A percentile compares a stretch with the other conserved stretches of the same genome.
These are phyloP conservation scores for Proteles cristata DNA, from an alignment of 2,113 vertebrate species.

Conservation along the genomic window DNA sequence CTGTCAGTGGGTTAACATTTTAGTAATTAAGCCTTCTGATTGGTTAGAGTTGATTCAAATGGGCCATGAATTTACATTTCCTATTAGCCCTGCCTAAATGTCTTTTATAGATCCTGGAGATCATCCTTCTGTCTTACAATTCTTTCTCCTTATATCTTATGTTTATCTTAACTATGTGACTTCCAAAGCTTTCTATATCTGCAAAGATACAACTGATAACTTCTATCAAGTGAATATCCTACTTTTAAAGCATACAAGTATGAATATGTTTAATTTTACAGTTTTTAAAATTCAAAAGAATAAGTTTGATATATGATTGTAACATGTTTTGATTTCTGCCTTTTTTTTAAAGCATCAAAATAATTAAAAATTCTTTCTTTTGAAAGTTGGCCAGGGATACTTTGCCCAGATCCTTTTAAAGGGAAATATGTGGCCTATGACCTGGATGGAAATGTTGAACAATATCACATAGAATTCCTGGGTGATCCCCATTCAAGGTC, in stretches of 20 bases:
- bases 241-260: constrained; percentile 34
- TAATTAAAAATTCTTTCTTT: constrained; percentile 72
- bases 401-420: constrained; percentile 83
- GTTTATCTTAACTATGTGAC: constrained; percentile 1
- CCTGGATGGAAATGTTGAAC: constrained; percentile 79
- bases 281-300: constrained; percentile 53
- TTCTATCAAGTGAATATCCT: constrained; percentile 23
- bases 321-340: constrained; percentile 8
- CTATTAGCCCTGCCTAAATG: not conserved
- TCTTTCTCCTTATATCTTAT: not conserved
- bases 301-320: constrained; percentile 2
- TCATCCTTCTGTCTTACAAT: not conserved
- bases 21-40: not conserved
- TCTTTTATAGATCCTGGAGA: not conserved
- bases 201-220: constrained; percentile 18
- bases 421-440: constrained; percentile 78
- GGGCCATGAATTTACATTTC: constrained; percentile 19
- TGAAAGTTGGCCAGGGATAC: constrained; percentile 86
- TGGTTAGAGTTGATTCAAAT: not conserved
- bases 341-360: constrained; percentile 60
- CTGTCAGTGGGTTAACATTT: not conserved
- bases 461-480: constrained; percentile 86
- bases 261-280: constrained; percentile 41
- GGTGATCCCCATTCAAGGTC: constrained; percentile 83
- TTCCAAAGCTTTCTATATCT: constrained; percentile 34